Evolutionary conservation across 2,888 invertebrate genomes (phyloP).

Genomic region (Cotesia congregata): DNA sequence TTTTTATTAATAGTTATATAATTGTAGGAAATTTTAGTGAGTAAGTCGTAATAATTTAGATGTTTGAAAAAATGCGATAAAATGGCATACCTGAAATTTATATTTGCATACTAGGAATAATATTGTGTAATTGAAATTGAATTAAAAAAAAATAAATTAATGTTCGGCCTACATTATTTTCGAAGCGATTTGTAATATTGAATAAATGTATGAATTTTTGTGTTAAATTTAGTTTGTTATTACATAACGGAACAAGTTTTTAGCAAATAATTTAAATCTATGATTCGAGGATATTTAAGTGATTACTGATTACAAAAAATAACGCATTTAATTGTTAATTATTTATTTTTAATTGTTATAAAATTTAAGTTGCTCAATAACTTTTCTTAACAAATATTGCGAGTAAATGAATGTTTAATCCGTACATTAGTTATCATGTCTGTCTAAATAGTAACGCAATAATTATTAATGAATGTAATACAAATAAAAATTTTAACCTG

Average conservation of each 20-base stretch:
- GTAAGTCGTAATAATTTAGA: background rate
- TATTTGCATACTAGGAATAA: slow-evolving; percentile 3
- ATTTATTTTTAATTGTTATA: too few relatives aligned
- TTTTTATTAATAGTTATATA: background rate
- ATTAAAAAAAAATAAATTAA: background rate
- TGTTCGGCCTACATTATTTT: background rate
- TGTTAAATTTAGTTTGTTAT: too few relatives aligned
- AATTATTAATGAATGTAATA: background rate
- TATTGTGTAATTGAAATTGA: slow-evolving; percentile 6
- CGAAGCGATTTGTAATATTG: background rate
- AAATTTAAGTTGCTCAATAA: too few relatives aligned
- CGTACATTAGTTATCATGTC: background rate
- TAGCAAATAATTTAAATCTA: too few relatives aligned
- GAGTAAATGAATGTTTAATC: background rate
- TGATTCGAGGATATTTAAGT: too few relatives aligned
- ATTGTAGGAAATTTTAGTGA: background rate
- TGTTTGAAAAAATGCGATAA: background rate
- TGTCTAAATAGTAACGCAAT: background rate
- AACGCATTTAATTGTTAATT: too few relatives aligned
- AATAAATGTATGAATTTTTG: background rate
- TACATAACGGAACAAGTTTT: too few relatives aligned
- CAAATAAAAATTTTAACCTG: slow-evolving; percentile 8
- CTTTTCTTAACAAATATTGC: too few relatives aligned
- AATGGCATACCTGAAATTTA: slow-evolving; percentile 14
- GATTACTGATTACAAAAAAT: too few relatives aligned